Base-by-base conservation (phyloP, 2,888 invertebrate species). In the Spilarctia lutea region DNA sequence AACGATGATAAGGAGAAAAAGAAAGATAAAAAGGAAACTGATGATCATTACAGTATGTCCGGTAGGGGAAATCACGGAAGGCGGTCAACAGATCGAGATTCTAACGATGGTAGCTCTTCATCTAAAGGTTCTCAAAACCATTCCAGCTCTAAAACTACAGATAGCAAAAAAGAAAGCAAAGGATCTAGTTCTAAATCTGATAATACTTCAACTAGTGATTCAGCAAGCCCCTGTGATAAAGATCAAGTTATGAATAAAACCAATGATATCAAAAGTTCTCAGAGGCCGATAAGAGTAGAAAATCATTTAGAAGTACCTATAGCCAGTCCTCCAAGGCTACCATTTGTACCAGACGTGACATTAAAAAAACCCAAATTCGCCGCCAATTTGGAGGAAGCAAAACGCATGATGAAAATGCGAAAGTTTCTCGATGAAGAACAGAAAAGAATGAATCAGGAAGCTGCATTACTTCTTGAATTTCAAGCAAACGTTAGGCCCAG, bases 21-120 rank as follows among this genome's bases (percentile, higher is more conserved):
- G 82, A 94, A 95, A 73, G 92, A 91, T 35, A 96, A 96, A 85
- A 96, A 97, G 86, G 93, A 96, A 4, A 96, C 95, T 74, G 98
- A 98, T 87, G 98, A 98, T 90, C 98, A 98, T 88, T 97, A 97
- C 75, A 97, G 97, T 83, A 94, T 97, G 10, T 97, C 97, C 60
- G 96, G 96, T 0, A 97, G 97, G 86, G 96, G 96, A 20, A 96
- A 96, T 65, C 96, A 96, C 72, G 96, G 96, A 81, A 96, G 98
- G 13, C 96, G 98, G 70, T 98, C 98, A 0, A 97, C 98, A 0
- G 98, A 98, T 83, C 96, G 97, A 78, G 98, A 98, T 92, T 98
- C 98, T 0, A 98, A 98, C 83, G 98, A 98, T 88, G 98, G 97
- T 20, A 96, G 96, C 74, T 96, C 96, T 3, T 96, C 95, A 0